Conservation (phyloP, 2,797 vertebrate species). For the Heteromormyrus szaboi region DNA sequence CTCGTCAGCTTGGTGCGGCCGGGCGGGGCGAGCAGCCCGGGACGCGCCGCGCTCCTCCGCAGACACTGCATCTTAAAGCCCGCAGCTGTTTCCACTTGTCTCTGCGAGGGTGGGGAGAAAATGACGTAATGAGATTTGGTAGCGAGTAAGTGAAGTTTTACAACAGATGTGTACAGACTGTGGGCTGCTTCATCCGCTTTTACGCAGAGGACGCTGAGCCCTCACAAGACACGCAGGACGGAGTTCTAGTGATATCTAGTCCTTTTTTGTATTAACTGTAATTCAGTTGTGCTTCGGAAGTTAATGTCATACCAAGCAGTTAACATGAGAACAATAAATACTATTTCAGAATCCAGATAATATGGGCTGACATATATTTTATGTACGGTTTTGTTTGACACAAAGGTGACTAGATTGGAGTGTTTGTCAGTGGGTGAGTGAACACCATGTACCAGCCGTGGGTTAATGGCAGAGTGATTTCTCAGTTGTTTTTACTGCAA, state of each 20-base stretch:
- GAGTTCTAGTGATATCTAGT: background rate
- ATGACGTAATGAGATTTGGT: constrained; percentile 48
- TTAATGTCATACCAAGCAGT: background rate
- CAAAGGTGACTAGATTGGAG: background rate
- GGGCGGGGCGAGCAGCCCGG: background rate
- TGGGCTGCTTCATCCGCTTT: background rate
- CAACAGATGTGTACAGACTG: constrained; percentile 22
- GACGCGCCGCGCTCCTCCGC: background rate
- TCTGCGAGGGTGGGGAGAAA: constrained; percentile 38
- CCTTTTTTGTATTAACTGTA: background rate
- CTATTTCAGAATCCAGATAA: background rate
- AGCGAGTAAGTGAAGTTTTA: constrained; percentile 54
- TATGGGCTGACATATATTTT: background rate
- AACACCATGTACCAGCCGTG: background rate
- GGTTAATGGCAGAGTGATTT: background rate
- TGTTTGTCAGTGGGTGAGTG: background rate
- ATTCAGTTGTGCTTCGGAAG: background rate
- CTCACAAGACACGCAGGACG: background rate
- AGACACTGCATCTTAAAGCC: background rate
- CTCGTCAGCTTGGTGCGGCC: background rate
- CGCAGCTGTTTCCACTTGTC: constrained; percentile 56
- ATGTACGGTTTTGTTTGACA: background rate
- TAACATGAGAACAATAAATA: background rate
- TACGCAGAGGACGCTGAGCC: background rate
- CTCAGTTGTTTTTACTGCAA: background rate